Base-by-base conservation (phyloP, 2,113 vertebrate species). In the Alces alces region DNA sequence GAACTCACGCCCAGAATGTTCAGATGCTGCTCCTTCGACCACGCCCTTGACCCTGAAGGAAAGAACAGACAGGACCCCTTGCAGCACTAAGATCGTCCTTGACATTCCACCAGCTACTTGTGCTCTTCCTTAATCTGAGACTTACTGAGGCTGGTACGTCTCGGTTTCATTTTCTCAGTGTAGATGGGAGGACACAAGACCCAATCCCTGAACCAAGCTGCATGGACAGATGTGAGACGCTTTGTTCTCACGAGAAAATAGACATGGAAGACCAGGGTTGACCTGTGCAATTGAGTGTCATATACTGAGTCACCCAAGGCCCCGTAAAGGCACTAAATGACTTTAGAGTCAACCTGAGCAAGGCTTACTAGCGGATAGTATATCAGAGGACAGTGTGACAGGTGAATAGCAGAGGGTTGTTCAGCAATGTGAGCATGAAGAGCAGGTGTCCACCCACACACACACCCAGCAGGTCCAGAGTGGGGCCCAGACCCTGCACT, bases 391-490 rank as follows among this genome's bases (percentile, higher is more conserved):
- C 61, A 36, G 5, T 7, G 19, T 50, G 30, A 27, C 3, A 25
- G 30, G 39, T 96, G 11, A 10, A 21, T 16, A 91, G 79, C 60
- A 60, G 45, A 64, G 3, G 9, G 52, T 3, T 27, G 17, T 8
- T 93, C 39, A 54, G 30, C 43, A 47, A n/a, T 1, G 0, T 54
- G 21, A 93, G 28, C 55, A 12, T 3, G 50, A 21, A 55, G 23
- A 78, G 3, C 17, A 78, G 47, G n/a, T 2, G 3, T 14, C 50
- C 14, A 9, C 16, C 10, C 30, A 0, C 0, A 0, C 1, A 13
- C 1, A 5, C 6, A 3, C 28, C 15, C 11, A 55, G 8, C 5
- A 43, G 4, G 28, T 28, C 33, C 61, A 60, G 27, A 60, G 27
- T 60, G 58, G 57, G 58, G 27, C 5, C 58, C 36, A 76, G 70